Evolutionary conservation across 2,888 invertebrate species (phyloP), one percentile per base, ranked within the genome.

Genomic region (Drosophila borborema): DNA sequence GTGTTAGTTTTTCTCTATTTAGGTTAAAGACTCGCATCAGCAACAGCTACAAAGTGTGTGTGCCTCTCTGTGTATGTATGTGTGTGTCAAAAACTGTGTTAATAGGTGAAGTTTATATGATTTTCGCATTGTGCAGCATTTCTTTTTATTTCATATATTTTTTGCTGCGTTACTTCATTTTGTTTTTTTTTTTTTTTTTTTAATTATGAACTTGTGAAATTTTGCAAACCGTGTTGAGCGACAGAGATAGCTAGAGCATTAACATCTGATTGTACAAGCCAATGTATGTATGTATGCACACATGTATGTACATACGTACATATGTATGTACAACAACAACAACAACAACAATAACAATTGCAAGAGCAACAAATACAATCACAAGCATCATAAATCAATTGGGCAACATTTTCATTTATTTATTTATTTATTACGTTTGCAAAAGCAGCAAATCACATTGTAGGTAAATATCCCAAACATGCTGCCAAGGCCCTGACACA

Each of bases 21-120:
- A 62, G 88, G 84, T 84, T 88, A 84, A 88, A 82, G 68, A 64
- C 59, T 59, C 61, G 71, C 72, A 73, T 69, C 59, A 58, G 16
- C 54, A 60, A 41, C 51, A 60, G 41, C 59, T 10, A 34, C 14
- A 34, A 43, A 9, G 9, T 8, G 49, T 49, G 1, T 20, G 20
- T 2, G 12, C 23, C 23, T 45, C 12, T 20, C 10, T 18, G 18
- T 46, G 10, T n/a, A 1, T 20, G 14, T 45, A 4, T 40, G 51
- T 34, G 12, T 41, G 41, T 59, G 66, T 61, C n/a, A 28, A 68
- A 72, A 88, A 86, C 71, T 88, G 86, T 84, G 88, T 84, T 88
- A 84, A 82, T 84, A 72, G 84, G 84, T 84, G 84, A 84, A 86
- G 84, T 88, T 84, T 84, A 86, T 82, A 72, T 48, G 53, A 61